These are phyloP conservation scores for Pectinophora gossypiella DNA, from an alignment of 1,140 invertebrate species.

Conservation along the genomic window DNA sequence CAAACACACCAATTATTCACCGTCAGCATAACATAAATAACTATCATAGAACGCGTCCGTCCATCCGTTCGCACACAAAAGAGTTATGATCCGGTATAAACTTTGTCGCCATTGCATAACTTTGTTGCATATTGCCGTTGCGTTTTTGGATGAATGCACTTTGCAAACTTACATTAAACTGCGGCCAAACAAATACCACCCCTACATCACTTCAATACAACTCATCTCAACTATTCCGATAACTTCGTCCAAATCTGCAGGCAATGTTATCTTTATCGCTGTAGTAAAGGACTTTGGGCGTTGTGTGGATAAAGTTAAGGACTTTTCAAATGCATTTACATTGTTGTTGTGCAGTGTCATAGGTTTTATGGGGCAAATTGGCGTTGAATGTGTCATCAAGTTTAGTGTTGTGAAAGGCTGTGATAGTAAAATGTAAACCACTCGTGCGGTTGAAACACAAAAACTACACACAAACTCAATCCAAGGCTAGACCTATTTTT, in stretches of 20 bases:
- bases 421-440: no score
- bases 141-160: slow-evolving; percentile 19
- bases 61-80: neutral
- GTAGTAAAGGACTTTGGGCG: neutral
- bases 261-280: neutral
- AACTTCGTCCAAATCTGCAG: neutral
- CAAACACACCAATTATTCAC: no score
- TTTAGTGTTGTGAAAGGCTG: neutral
- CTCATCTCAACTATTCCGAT: neutral
- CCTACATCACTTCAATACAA: neutral
- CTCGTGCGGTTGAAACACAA: no score
- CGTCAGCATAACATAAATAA: no score
- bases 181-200: neutral
- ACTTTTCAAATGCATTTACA: neutral
- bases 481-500: no score
- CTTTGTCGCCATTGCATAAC: slow-evolving; percentile 13
- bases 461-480: no score
- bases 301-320: neutral
- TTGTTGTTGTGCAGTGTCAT: neutral
- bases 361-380: neutral
- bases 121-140: slow-evolving; percentile 26
- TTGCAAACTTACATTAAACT: slow-evolving; percentile 8
- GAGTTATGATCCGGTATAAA: neutral
- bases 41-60: neutral
- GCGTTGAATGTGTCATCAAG: neutral